Base-by-base conservation (phyloP, 1,140 invertebrate genomes). In the Akabosia matsudoensis region DNA sequence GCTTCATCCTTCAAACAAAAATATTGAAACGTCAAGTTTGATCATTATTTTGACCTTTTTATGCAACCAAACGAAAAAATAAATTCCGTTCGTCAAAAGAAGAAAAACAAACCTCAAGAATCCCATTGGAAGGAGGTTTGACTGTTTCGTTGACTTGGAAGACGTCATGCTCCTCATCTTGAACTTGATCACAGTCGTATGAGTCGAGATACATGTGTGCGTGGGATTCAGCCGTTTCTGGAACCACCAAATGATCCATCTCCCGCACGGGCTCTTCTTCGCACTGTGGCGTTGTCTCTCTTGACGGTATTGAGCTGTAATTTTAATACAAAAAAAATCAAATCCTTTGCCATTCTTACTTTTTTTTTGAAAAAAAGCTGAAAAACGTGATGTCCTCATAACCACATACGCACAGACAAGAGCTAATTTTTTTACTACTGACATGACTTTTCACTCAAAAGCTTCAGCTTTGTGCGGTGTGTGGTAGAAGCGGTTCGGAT, bases 231-330 rank as follows among this genome's bases (percentile, higher is more conserved):
- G 34, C 51, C 28, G 72, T 18, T 73, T 76, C 75, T 45, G 75
- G 75, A 30, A 76, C 72, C 34, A 54, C 54, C 71, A 76, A 76
- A 70, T 76, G 71, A 67, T 76, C 75, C 34, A 76, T 61, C 54
- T 76, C 71, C 33, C 51, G 52, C 14, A 72, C 7, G 24, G 75
- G 52, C 56, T 72, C 70, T 72, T n/a, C n/a, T n/a, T 77, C 76
- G n/a, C 26, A 64, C 34, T 54, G 33, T 45, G 75, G 74, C n/a
- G 78, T 73, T 33, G 78, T 61, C 28, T 79, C 75, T 34, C 72
- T 74, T 28, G 78, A 76, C 37, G 78, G 78, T 31, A 79, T 79
- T 76, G 78, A 79, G 75, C 78, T 79, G 54, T 31, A 51, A n/a
- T n/a, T 51, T 30, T 30, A 31, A 67, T 7, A 10, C 26, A 67